Conservation (phyloP, 2,797 vertebrate genomes). For the Platyrinchus mystaceus region DNA sequence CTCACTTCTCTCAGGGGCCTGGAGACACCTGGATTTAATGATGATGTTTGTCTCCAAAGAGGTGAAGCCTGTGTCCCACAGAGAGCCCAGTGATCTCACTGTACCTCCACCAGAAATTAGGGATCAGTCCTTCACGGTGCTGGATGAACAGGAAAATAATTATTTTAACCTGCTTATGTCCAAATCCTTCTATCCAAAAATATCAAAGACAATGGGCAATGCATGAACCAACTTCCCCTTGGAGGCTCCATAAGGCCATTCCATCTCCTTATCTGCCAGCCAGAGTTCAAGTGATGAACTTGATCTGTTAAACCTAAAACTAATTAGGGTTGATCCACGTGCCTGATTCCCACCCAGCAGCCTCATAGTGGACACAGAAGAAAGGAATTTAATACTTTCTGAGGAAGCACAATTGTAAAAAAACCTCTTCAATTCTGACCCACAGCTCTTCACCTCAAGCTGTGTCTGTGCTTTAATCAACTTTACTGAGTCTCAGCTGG, state of each 20-base stretch:
- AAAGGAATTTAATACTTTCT: background rate
- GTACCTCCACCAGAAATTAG: background rate
- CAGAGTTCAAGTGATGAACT: background rate
- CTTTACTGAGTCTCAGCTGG: background rate
- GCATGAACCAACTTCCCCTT: background rate
- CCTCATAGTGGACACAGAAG: background rate
- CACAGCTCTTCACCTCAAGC: background rate
- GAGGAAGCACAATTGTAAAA: background rate
- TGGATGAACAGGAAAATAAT: background rate
- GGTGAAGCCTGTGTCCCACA: background rate
- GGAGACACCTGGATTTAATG: background rate
- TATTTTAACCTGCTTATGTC: background rate
- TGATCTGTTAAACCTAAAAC: background rate
- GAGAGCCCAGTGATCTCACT: background rate
- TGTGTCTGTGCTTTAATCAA: background rate
- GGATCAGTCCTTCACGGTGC: background rate
- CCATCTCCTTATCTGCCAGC: background rate
- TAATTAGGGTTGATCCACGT: background rate
- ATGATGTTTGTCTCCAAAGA: background rate
- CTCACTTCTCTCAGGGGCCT: background rate
- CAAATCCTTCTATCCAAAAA: background rate
- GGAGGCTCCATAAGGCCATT: background rate
- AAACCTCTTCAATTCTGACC: background rate
- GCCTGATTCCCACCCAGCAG: background rate
- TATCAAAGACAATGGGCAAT: background rate